Conservation (phyloP, 2,797 vertebrate genomes). For the Sternarchorhynchus goeldii region DNA sequence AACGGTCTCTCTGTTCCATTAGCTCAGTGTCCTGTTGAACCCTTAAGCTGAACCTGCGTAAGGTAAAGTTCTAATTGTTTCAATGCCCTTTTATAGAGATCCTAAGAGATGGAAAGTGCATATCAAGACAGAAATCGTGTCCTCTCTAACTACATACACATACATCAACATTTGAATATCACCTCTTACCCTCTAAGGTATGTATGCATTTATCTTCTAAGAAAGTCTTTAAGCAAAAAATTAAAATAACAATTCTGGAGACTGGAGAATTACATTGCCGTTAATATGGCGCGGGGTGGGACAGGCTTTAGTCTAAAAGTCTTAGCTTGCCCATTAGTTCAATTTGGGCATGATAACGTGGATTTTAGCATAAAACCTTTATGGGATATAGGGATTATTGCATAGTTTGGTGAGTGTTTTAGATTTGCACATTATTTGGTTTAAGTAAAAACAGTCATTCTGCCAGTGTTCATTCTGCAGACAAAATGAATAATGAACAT, state of each 20-base stretch:
- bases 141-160: slow-evolving; percentile 45
- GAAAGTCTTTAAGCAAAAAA: slow-evolving; percentile 49
- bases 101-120: slow-evolving; percentile 79
- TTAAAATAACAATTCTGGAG: slow-evolving; percentile 58
- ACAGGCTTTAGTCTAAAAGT: slow-evolving; percentile 65
- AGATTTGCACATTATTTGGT: slow-evolving; percentile 75
- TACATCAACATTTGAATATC: slow-evolving; percentile 26
- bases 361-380: slow-evolving; percentile 71
- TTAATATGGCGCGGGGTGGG: slow-evolving; percentile 54
- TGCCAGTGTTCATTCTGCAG: slow-evolving; percentile 50
- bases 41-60: slow-evolving; percentile 60
- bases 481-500: slow-evolving; percentile 11
- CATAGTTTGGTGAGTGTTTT: slow-evolving; percentile 80
- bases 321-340: slow-evolving; percentile 67
- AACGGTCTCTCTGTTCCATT: slow-evolving; percentile 40
- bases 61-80: slow-evolving; percentile 74
- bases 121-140: slow-evolving; percentile 70
- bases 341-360: slow-evolving; percentile 68
- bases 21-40: slow-evolving; percentile 41
- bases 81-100: slow-evolving; percentile 84
- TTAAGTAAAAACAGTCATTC: slow-evolving; percentile 68
- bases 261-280: slow-evolving; percentile 50
- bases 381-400: slow-evolving; percentile 77
- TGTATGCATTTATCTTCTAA: slow-evolving; percentile 3
- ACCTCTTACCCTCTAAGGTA: slow-evolving; percentile 12